Evolutionary conservation across 1,140 invertebrate species (phyloP).

Genomic region (Halyomorpha halys): DNA sequence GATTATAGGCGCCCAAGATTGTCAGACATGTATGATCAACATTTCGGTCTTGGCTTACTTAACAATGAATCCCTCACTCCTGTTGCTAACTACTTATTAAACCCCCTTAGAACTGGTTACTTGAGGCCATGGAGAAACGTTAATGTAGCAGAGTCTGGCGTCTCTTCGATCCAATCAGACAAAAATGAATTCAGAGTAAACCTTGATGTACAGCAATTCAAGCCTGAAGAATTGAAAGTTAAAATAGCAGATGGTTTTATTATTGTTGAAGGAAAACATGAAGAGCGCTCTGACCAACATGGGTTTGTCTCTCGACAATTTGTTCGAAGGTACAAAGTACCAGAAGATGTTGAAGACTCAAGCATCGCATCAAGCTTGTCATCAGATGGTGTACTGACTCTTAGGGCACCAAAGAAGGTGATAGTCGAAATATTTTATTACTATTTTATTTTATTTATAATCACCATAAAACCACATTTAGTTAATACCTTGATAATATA

Average conservation of each 20-base stretch:
- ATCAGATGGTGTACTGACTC: slow-evolving; percentile 49
- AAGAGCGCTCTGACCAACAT: slow-evolving; percentile 52
- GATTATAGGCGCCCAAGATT: slow-evolving; percentile 17
- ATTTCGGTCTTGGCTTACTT: slow-evolving; percentile 19
- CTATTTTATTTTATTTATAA: too few relatives aligned
- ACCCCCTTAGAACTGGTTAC: slow-evolving; percentile 18
- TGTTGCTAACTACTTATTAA: not conserved
- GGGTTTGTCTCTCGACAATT: slow-evolving; percentile 53
- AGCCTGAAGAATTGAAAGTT: slow-evolving; percentile 67
- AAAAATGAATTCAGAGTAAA: slow-evolving; percentile 38
- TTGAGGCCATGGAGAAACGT: slow-evolving; percentile 23
- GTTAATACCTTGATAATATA: too few relatives aligned
- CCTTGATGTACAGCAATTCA: slow-evolving; percentile 65
- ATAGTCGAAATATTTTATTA: not conserved
- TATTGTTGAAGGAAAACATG: slow-evolving; percentile 57
- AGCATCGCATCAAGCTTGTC: slow-evolving; percentile 47
- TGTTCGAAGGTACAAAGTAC: slow-evolving; percentile 49
- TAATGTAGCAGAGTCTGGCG: slow-evolving; percentile 5
- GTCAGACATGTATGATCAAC: slow-evolving; percentile 14
- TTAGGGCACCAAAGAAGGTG: slow-evolving; percentile 45
- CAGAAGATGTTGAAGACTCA: slow-evolving; percentile 48
- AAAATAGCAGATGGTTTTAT: slow-evolving; percentile 54
- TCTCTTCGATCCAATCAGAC: slow-evolving; percentile 14
- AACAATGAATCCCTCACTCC: not conserved
- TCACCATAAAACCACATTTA: too few relatives aligned